Conservation (phyloP, 2,888 invertebrate genomes). For the Campaea margaritaria region DNA sequence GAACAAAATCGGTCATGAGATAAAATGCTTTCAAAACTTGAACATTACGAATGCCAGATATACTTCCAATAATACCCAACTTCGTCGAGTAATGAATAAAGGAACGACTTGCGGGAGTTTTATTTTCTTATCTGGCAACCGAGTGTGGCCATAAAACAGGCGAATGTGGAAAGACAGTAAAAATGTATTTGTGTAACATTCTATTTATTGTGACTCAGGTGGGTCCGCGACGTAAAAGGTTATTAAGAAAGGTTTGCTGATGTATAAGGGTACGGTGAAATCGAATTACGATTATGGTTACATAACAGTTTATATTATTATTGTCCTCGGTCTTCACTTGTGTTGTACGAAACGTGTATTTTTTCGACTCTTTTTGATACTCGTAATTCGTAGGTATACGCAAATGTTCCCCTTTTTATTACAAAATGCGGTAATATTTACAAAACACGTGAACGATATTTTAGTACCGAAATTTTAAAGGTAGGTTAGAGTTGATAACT, state of each 20-base stretch:
- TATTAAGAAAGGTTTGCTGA: conserved; percentile 11
- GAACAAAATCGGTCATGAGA: too few relatives aligned
- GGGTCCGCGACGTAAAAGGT: conserved; percentile 19
- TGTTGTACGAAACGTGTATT: too few relatives aligned
- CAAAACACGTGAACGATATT: too few relatives aligned
- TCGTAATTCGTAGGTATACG: too few relatives aligned
- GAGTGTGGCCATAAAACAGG: conserved; percentile 35
- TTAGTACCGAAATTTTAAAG: too few relatives aligned
- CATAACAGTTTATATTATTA: too few relatives aligned
- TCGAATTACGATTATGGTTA: too few relatives aligned
- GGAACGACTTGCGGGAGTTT: conserved; percentile 34
- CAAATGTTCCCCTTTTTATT: too few relatives aligned
- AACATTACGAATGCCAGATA: conserved; percentile 13
- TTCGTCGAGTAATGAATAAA: conserved; percentile 45
- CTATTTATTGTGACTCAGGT: conserved; percentile 25
- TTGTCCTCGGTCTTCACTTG: too few relatives aligned
- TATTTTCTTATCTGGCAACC: conserved; percentile 34
- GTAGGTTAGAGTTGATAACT: too few relatives aligned
- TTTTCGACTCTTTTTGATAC: too few relatives aligned
- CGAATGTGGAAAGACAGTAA: conserved; percentile 17
- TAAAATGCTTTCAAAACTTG: conserved; percentile 3
- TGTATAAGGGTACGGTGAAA: background rate
- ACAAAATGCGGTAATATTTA: too few relatives aligned
- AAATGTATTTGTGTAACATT: conserved; percentile 29
- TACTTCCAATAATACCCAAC: conserved; percentile 34